These are phyloP conservation scores for Actenoides lindsayi DNA, from an alignment of 2,113 vertebrate genomes.

Conservation along the genomic window DNA sequence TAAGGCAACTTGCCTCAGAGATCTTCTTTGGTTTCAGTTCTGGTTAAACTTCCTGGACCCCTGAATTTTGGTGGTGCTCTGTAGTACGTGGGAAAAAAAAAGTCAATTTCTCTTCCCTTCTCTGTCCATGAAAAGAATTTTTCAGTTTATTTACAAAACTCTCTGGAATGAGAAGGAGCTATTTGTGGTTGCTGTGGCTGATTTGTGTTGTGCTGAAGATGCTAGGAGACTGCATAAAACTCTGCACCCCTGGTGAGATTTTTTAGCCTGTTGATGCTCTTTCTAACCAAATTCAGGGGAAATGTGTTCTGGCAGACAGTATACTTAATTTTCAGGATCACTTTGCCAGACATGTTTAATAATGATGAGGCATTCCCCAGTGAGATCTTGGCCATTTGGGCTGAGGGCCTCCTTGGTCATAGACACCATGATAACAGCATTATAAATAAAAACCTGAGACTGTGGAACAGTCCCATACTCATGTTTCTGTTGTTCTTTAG, in stretches of 20 bases:
- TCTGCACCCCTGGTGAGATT: conserved; percentile 43
- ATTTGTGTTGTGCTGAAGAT: conserved; percentile 69
- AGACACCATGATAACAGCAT: neutral
- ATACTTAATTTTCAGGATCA: conserved; percentile 18
- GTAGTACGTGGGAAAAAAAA: conserved; percentile 12
- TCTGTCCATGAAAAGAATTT: conserved; percentile 55
- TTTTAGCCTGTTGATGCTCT: conserved; percentile 19
- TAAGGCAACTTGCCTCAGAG: neutral
- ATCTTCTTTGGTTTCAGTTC: neutral
- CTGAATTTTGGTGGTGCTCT: conserved; percentile 21
- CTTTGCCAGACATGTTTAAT: conserved; percentile 43
- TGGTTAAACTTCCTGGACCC: conserved; percentile 44
- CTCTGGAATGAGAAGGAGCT: conserved; percentile 77
- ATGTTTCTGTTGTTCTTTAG: neutral
- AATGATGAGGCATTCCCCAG: neutral
- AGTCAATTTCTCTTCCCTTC: conserved; percentile 42
- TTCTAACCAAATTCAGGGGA: conserved; percentile 20
- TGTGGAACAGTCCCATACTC: neutral
- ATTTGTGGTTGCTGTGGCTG: conserved; percentile 77
- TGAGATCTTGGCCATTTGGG: conserved; percentile 2
- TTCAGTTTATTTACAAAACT: conserved; percentile 79
- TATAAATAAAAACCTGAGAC: neutral
- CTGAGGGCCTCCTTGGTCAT: neutral
- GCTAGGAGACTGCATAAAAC: conserved; percentile 66
- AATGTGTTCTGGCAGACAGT: conserved; percentile 32